Evolutionary conservation across 2,888 invertebrate species (phyloP), one percentile per base, ranked within the genome.

Genomic region (Tachina lurida): DNA sequence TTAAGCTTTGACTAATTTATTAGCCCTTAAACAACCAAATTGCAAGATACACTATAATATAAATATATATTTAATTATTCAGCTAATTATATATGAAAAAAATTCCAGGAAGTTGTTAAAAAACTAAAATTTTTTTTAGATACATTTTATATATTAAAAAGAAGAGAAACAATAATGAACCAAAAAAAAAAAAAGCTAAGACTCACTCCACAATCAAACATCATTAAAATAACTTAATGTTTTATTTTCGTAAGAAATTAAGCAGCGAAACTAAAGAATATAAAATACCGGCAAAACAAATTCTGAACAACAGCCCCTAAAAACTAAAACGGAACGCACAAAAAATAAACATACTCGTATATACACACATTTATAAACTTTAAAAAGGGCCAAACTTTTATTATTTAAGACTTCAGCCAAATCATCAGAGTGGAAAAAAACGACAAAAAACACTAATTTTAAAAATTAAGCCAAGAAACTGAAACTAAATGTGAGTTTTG

Each of bases 101-200:
- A 67, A 58, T 80, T 73, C 67, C 76, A 80, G 86, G 83, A 86
- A 86, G 75, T 79, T 63, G 63, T 79, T 78, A 80, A 77, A 73
- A 56, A 60, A 62, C 7, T 31, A 31, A 31, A 31, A 1, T 31
- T 7, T 31, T 7, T 31, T 31, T 5, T 31, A 31, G 31, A 7
- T 31, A 31, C 7, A 47, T 47, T 47, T 79, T 83, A 86, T 43
- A 41, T 56, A 54, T 45, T 13, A n/a, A 71, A 52, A 75, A 58
- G 22, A 77, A 45, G 54, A 41, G 67, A 60, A 67, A n/a, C 45
- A 70, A 78, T 56, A 54, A 65, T 56, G 60, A 43, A 70, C 10
- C 12, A 49, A 13, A 9, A 47, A 60, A 56, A 58, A 62, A 17
- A 71, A 54, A 47, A 10, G n/a, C 22, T 71, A 67, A 56, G 70